Evolutionary conservation across 2,113 vertebrate species (phyloP).

Genomic region (Mirounga angustirostris): DNA sequence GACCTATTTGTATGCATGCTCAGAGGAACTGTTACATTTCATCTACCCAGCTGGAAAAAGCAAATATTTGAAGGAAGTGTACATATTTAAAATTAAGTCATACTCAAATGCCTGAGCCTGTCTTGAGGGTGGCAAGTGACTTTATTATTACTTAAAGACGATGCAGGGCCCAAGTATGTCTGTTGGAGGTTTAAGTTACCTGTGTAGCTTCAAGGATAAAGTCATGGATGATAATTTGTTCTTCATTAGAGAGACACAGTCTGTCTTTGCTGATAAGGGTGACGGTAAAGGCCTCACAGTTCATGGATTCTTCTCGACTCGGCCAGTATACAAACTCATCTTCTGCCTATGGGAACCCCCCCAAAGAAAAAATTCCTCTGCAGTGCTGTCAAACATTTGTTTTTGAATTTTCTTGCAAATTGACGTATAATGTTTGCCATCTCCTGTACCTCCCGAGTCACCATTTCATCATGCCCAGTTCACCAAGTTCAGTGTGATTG

Average conservation of each 20-base stretch:
- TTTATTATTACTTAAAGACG: neutral
- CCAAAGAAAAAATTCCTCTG: slow-evolving; percentile 59
- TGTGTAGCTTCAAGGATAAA: slow-evolving; percentile 99
- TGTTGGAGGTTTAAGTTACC: slow-evolving; percentile 86
- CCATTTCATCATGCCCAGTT: neutral
- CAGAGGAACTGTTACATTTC: slow-evolving; percentile 10
- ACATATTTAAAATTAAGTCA: slow-evolving; percentile 40
- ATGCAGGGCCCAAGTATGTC: neutral
- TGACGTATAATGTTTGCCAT: neutral
- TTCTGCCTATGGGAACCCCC: slow-evolving; percentile 91
- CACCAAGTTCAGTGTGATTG: neutral
- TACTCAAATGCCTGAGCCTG: neutral
- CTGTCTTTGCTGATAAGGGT: slow-evolving; percentile 99
- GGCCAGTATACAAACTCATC: slow-evolving; percentile 99
- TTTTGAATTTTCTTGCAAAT: slow-evolving; percentile 2
- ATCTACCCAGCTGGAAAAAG: slow-evolving; percentile 36
- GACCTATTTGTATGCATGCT: neutral
- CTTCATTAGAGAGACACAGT: slow-evolving; percentile 99
- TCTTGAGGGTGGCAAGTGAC: neutral
- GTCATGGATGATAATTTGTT: slow-evolving; percentile 99
- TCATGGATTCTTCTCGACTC: slow-evolving; percentile 99
- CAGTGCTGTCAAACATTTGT: neutral
- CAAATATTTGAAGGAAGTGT: slow-evolving; percentile 66
- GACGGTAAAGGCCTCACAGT: slow-evolving; percentile 98
- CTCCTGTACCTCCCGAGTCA: neutral